Evolutionary conservation across 2,888 invertebrate species (phyloP).

Genomic region (Iphiclides podalirius): DNA sequence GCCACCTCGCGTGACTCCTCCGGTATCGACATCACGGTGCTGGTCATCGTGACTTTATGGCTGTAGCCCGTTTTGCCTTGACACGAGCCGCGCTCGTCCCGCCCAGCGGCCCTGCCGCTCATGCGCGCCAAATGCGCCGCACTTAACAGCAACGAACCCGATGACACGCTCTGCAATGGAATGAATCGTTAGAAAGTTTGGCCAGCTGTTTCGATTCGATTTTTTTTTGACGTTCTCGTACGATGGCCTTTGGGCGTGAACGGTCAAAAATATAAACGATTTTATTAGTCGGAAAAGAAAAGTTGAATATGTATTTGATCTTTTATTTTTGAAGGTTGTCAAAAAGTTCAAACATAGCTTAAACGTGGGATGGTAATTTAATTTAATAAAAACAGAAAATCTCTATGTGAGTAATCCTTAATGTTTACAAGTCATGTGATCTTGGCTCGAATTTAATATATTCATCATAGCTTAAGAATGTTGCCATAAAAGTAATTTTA

Average conservation of each 20-base stretch:
- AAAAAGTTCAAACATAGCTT: no score
- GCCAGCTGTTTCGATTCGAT: no score
- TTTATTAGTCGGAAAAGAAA: no score
- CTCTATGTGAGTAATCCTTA: no score
- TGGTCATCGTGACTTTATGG: slow-evolving; percentile 48
- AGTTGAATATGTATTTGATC: no score
- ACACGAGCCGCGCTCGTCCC: slow-evolving; percentile 61
- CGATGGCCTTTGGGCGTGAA: no score
- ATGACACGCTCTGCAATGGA: slow-evolving; percentile 86
- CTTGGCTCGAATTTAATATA: slow-evolving; percentile 11
- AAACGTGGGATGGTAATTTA: no score
- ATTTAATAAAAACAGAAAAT: no score
- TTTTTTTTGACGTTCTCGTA: background rate
- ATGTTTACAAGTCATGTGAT: slow-evolving; percentile 4
- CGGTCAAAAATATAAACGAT: no score
- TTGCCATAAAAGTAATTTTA: slow-evolving; percentile 36
- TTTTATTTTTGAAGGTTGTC: no score
- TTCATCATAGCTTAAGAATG: slow-evolving; percentile 36
- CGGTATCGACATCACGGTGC: slow-evolving; percentile 64
- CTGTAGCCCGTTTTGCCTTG: slow-evolving; percentile 58
- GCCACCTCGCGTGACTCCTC: slow-evolving; percentile 60
- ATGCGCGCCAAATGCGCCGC: slow-evolving; percentile 86
- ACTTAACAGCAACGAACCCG: slow-evolving; percentile 88
- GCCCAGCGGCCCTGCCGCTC: slow-evolving; percentile 60
- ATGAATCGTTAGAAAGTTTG: slow-evolving; percentile 2